Percentiles rank a stretch among this genome's conserved stretches.
Conservation (phyloP, 2,797 vertebrate genomes). For the Scomberomorus guttatus region DNA sequence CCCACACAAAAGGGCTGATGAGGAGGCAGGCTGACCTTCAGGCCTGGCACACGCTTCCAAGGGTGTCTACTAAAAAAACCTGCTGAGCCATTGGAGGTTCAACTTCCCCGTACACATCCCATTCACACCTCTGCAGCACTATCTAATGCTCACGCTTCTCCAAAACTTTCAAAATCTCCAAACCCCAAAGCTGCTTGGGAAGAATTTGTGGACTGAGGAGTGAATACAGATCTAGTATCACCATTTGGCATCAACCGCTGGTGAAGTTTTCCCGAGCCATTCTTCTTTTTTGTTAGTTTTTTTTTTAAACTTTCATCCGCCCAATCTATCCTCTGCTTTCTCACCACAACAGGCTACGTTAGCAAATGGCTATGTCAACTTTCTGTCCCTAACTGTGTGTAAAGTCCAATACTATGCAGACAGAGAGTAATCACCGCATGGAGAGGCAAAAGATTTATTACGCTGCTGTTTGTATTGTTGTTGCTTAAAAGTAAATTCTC, state of each 20-base stretch:
- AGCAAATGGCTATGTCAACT: constrained; percentile 73
- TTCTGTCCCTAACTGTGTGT: constrained; percentile 59
- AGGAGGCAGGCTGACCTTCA: constrained; percentile 84
- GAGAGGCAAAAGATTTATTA: constrained; percentile 71
- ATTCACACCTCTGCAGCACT: constrained; percentile 60
- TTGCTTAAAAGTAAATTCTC: constrained; percentile 81
- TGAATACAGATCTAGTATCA: constrained; percentile 76
- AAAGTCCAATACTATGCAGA: constrained; percentile 68
- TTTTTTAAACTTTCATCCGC: constrained; percentile 57
- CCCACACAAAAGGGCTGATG: constrained; percentile 79
- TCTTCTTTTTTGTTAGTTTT: constrained; percentile 54
- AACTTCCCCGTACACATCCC: constrained; percentile 44
- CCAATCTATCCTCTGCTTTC: constrained; percentile 45
- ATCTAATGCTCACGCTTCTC: constrained; percentile 55
- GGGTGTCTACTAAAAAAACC: constrained; percentile 71
- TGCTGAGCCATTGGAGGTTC: constrained; percentile 76
- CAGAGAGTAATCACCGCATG: constrained; percentile 69
- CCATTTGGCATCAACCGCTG: constrained; percentile 54
- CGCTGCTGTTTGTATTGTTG: constrained; percentile 68
- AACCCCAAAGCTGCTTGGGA: constrained; percentile 65
- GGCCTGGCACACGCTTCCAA: constrained; percentile 80
- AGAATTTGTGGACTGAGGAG: constrained; percentile 60
- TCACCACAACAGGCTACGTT: constrained; percentile 51
- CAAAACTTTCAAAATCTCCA: constrained; percentile 71
- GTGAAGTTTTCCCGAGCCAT: constrained; percentile 53